Conservation (phyloP, 1,140 invertebrate species). For the Drosophila mayri region DNA sequence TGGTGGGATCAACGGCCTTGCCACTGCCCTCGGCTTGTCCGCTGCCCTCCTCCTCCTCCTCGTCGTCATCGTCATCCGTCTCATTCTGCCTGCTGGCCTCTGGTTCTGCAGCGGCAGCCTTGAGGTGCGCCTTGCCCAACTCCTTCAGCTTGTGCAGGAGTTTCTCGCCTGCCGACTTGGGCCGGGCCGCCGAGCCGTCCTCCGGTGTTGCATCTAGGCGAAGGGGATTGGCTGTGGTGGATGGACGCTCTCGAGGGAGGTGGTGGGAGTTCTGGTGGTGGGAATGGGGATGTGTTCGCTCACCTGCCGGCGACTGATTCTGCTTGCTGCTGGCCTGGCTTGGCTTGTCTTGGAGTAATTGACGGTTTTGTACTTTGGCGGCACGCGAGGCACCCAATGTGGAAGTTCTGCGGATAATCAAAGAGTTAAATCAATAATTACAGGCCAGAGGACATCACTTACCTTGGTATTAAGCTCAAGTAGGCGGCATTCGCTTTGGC, state of each 20-base stretch:
- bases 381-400: slow-evolving; percentile 78
- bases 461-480: slow-evolving; percentile 84
- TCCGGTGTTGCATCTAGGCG: slow-evolving; percentile 46
- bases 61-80: slow-evolving; percentile 73
- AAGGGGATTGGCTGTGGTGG: slow-evolving; percentile 49
- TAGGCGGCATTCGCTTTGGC: slow-evolving; percentile 86
- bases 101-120: slow-evolving; percentile 12
- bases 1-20: slow-evolving; percentile 41
- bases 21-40: slow-evolving; percentile 58
- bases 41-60: slow-evolving; percentile 57
- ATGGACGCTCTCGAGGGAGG: slow-evolving; percentile 33
- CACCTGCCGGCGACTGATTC: slow-evolving; percentile 43
- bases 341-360: slow-evolving; percentile 83
- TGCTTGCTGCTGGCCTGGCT: slow-evolving; percentile 49
- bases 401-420: slow-evolving; percentile 68
- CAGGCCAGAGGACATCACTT: not conserved
- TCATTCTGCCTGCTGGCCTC: slow-evolving; percentile 82
- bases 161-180: slow-evolving; percentile 68
- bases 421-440: not conserved
- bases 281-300: slow-evolving; percentile 40
- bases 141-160: slow-evolving; percentile 74
- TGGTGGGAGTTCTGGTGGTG: slow-evolving; percentile 8
- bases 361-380: slow-evolving; percentile 84
- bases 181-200: slow-evolving; percentile 54
- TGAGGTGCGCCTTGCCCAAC: slow-evolving; percentile 69